Conservation (phyloP, 2,888 invertebrate species). For the Torymus aiolomorphi region DNA sequence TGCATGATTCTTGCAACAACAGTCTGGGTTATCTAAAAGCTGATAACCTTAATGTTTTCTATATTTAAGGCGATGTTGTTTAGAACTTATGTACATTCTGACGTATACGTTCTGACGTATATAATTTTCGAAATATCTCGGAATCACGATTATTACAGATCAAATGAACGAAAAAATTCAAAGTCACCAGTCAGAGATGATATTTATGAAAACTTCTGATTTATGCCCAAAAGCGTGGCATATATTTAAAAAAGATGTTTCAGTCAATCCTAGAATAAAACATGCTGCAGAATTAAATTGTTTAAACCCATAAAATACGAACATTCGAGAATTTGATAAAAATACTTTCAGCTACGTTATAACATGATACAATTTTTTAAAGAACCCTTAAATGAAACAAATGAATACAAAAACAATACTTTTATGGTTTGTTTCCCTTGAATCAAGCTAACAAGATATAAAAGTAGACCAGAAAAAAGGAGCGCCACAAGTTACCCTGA, state of each 20-base stretch:
- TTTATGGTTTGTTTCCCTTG: constrained; percentile 53
- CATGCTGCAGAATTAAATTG: no score
- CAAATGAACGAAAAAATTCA: no score
- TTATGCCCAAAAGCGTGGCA: no score
- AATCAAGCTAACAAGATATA: constrained; percentile 63
- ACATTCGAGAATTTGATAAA: not conserved
- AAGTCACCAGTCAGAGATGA: no score
- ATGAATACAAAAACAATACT: constrained; percentile 39
- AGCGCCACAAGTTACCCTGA: constrained; percentile 79
- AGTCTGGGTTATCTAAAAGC: constrained; percentile 61
- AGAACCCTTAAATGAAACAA: constrained; percentile 42
- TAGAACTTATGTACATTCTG: constrained; percentile 38
- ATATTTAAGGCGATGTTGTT: constrained; percentile 8
- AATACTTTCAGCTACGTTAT: constrained; percentile 8
- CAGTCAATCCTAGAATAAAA: no score
- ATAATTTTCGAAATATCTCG: no score
- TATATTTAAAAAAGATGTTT: no score
- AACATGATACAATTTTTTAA: constrained; percentile 15
- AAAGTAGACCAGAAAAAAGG: constrained; percentile 64
- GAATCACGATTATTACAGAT: no score
- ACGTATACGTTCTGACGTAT: not conserved
- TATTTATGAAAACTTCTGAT: no score
- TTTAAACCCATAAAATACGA: no score
- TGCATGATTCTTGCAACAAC: constrained; percentile 59
- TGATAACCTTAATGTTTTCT: constrained; percentile 65